Percentiles rank a stretch among this genome's conserved stretches.
Conservation (phyloP, 1,140 invertebrate species). For the Drosophila ercepeae region DNA sequence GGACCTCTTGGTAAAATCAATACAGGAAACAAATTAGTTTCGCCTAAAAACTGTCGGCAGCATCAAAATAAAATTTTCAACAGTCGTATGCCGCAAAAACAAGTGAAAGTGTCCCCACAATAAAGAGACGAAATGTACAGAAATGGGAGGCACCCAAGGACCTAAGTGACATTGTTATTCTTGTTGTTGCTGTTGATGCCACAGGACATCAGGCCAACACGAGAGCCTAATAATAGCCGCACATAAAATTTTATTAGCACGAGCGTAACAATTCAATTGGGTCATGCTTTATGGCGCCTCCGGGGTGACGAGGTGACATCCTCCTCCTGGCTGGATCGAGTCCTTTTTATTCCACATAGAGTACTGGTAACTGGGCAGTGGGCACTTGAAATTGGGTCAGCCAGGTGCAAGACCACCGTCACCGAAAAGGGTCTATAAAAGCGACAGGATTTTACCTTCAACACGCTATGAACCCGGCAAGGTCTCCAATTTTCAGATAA, state of each 20-base stretch:
- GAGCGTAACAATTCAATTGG: conserved; percentile 79
- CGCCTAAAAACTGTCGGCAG: conserved; percentile 50
- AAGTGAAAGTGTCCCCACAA: conserved; percentile 6
- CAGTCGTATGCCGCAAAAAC: conserved; percentile 17
- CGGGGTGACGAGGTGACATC: conserved; percentile 4
- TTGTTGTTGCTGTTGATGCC: conserved; percentile 5
- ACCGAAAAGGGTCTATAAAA: background rate
- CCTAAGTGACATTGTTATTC: conserved; percentile 50
- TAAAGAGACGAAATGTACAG: background rate
- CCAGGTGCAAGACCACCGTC: conserved; percentile 37
- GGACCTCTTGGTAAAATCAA: conserved; percentile 46
- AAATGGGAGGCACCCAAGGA: conserved; percentile 9
- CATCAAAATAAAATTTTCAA: conserved; percentile 37
- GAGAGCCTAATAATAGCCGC: conserved; percentile 76
- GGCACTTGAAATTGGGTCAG: conserved; percentile 47
- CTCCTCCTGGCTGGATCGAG: background rate
- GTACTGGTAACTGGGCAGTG: conserved; percentile 1
- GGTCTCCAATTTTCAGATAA: background rate
- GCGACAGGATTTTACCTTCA: conserved; percentile 8
- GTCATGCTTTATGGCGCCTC: conserved; percentile 71
- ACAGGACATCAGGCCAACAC: conserved; percentile 26
- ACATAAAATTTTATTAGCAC: conserved; percentile 79
- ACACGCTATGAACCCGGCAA: background rate
- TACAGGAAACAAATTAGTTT: conserved; percentile 81
- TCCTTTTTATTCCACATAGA: background rate